A percentile compares a stretch with the other conserved stretches of the same genome.
Evolutionary conservation across 2,888 invertebrate genomes (phyloP).

Genomic region (Keiferia lycopersicella): DNA sequence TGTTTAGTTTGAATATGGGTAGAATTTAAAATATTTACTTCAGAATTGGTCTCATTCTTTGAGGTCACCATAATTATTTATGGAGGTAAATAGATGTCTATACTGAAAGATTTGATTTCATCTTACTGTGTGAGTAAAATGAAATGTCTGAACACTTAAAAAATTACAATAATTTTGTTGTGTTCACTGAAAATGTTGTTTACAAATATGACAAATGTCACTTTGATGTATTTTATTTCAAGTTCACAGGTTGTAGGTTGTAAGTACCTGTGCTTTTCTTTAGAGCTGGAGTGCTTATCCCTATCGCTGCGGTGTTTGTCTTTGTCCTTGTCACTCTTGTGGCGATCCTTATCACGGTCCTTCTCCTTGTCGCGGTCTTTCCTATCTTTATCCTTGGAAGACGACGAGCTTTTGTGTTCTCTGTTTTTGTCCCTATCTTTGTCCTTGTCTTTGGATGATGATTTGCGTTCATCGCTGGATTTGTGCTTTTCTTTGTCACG

Average conservation of each 20-base stretch:
- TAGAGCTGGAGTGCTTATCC: slow-evolving; percentile 68
- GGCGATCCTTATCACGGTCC: slow-evolving; percentile 46
- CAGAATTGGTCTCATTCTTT: neutral
- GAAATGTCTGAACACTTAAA: neutral
- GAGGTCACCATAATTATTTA: too few species aligned
- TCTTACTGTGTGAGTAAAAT: too few species aligned
- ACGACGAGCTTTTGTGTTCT: slow-evolving; percentile 39
- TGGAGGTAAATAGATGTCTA: too few species aligned
- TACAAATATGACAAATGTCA: neutral
- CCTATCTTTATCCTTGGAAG: slow-evolving; percentile 51
- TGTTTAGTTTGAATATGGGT: too few species aligned
- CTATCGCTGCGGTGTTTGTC: slow-evolving; percentile 72
- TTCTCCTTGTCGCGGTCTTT: slow-evolving; percentile 36
- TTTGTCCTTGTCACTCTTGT: slow-evolving; percentile 60
- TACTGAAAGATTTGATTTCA: too few species aligned
- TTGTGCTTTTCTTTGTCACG: slow-evolving; percentile 49
- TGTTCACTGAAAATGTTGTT: neutral
- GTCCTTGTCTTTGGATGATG: slow-evolving; percentile 38
- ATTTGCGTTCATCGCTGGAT: slow-evolving; percentile 53
- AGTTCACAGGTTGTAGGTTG: neutral
- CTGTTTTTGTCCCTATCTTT: slow-evolving; percentile 40
- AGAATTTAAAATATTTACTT: neutral
- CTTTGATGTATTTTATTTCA: neutral
- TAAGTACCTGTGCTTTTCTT: slow-evolving; percentile 80
- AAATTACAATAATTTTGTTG: neutral